A percentile compares a stretch with the other conserved stretches of the same genome.
Evolutionary conservation across 2,797 vertebrate genomes (phyloP).

Genomic region (Chrosomus eos): DNA sequence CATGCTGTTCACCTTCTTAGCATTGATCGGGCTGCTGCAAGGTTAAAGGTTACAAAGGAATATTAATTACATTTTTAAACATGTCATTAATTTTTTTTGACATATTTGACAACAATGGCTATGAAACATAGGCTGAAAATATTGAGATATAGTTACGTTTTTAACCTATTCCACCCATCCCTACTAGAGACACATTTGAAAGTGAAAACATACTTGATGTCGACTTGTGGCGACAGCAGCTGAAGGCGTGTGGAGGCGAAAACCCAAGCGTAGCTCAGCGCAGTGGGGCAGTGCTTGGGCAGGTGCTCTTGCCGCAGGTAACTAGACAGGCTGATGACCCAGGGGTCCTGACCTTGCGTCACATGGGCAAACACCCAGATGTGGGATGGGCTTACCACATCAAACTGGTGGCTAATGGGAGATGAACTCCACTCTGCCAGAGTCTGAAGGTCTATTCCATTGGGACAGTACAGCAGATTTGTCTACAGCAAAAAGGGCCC

Average conservation of each 20-base stretch:
- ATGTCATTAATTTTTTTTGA: background rate
- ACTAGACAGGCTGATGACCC: conserved; percentile 99
- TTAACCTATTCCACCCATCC: background rate
- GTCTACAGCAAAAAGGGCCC: conserved; percentile 74
- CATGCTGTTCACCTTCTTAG: conserved; percentile 95
- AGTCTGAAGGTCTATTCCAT: conserved; percentile 93
- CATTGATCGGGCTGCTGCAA: conserved; percentile 94
- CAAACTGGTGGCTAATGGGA: conserved; percentile 98
- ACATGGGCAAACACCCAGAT: conserved; percentile 99
- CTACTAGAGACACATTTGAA: conserved; percentile 11
- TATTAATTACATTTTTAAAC: background rate
- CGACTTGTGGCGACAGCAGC: conserved; percentile 94
- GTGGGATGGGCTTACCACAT: conserved; percentile 96
- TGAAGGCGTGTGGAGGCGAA: conserved; percentile 96
- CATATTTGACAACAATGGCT: background rate
- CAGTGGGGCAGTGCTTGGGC: conserved; percentile 93
- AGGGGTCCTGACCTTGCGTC: conserved; percentile 97
- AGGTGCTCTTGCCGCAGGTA: conserved; percentile 96
- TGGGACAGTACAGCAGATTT: conserved; percentile 94
- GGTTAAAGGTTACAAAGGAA: conserved; percentile 22
- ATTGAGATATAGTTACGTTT: background rate
- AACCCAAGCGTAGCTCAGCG: conserved; percentile 96
- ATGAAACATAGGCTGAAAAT: background rate
- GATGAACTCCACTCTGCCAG: conserved; percentile 97
- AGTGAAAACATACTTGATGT: conserved; percentile 89